Evolutionary conservation across 53 echinoderm and acorn worm species (phyloP), one percentile per base, ranked within the genome.

Genomic region (Paelopatides confundens): DNA sequence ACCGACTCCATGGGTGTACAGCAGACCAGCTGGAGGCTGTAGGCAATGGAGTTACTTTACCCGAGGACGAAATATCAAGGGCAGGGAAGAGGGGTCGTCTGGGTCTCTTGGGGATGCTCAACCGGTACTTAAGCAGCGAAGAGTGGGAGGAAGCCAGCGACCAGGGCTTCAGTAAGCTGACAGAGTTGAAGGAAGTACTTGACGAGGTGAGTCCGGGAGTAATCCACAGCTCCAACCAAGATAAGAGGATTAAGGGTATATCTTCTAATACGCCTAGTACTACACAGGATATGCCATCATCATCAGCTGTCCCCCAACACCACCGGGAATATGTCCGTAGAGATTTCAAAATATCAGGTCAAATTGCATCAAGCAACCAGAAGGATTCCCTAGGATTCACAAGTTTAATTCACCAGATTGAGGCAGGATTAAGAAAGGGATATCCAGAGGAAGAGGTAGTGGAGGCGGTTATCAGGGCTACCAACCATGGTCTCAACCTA

Each of bases 101-200:
- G 33, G 74, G 71, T 18, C 58, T 86, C 4, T 71, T 86, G 15
- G 52, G 58, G 2, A 9, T 86, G 8, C 11, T 86, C 17, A 69
- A 71, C 32, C 70, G 74, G n/a, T 52, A 86, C 62, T 37, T 86
- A 32, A 62, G 58, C 74, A 71, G 86, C 17, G 86, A 86, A 71
- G 86, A 86, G 36, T 29, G 15, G 54, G 74, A 71, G 71, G 86
- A 86, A 13, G 50, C 32, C 3, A 24, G 9, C 0, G 86, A 86
- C 35, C 51, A 69, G 51, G 53, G 71, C 62, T 31, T 15, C 31
- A 54, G 7, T 5, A 52, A 51, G 38, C 21, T 50, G 51, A 53
- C 18, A 31, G 70, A 71, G 71, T 1, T 71, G 10, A 86, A 52
- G 48, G 85, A 66, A 28, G 53, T n/a, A 11, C 53, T 53, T 4